Evolutionary conservation across 2,888 invertebrate genomes (phyloP), one percentile per base, ranked within the genome.

Genomic region (Empis stercorea): DNA sequence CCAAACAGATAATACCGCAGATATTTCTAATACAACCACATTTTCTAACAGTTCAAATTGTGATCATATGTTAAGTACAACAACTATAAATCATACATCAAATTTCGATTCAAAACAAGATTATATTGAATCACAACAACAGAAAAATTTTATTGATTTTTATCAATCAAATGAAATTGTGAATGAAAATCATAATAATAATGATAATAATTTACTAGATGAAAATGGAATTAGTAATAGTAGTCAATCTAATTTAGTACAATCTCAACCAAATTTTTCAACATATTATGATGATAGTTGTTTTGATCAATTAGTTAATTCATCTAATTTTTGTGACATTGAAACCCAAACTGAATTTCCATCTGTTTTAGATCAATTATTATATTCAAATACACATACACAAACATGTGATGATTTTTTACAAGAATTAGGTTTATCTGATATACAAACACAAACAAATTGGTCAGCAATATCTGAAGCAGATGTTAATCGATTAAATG

Each of bases 381-480:
- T 70, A 53, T 72, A 71, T 51, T 69, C 64, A 47, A 69, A 74
- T 54, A 73, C 66, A 53, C 71, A 66, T 50, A 75, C 75, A 0
- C 59, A 59, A 14, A 76, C 74, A 2, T 78, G 76, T 55, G 74
- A 76, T 48, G 73, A 76, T 42, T 68, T 75, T 38, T 61, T 77
- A 27, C 62, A 69, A 6, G 78, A 76, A 54, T 63, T 80, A 30
- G 75, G 71, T n/a, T 63, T 79, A 37, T 72, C 74, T 16, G 73
- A 79, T 54, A 80, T 75, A 48, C 77, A 81, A 58, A 81, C 81
- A 0, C 81, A 81, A 61, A 81, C 80, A 1, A 71, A 72, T 41
- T 76, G 75, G 73, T 66, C 73, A 1, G 62, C 44, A 9, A 48
- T 48, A 9, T 37, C 5, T n/a, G 6, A 37, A 30, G 14, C 15